Evolutionary conservation across 2,888 invertebrate genomes (phyloP), one percentile per base, ranked within the genome.

Genomic region (Drosophila borealis): DNA sequence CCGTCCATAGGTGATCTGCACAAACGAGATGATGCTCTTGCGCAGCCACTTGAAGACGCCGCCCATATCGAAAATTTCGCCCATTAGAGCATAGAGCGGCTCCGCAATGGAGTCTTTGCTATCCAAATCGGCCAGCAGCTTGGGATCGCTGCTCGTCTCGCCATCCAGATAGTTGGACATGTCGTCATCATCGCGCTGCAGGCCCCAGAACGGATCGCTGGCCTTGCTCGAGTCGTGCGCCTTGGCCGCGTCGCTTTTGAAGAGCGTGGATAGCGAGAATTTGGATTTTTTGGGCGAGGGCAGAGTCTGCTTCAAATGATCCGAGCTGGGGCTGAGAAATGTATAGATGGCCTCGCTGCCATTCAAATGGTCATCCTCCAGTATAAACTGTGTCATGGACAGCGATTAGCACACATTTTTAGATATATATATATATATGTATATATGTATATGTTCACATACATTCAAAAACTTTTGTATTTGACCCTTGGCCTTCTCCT

Each of bases 271-370:
- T 73, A 98, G 94, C 2, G 97, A 97, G 92, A 98, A 97, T 89
- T 96, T 95, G 10, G 96, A 95, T 92, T 97, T 97, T 93, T 97
- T 97, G 70, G 96, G 96, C 82, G 96, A 94, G 45, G 96, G 95
- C 45, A 95, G 94, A 61, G 94, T 93, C 82, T 96, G 96, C 91
- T 97, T 97, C 75, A 98, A 93, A 92, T 97, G 97, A 90, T 97
- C 97, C 0, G 97, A 97, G 91, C 97, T 97, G 4, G 97, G 97
- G 91, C 97, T 97, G n/a, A 98, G 94, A 93, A 98, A 98, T 70
- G 96, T 95, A 90, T 97, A 98, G 76, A 98, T 94, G 56, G 97
- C 96, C 93, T 98, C 98, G 90, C 97, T 96, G 93, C 97, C 96
- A 92, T 96, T 96, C 78, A 98, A 93, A 81, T 95, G 94, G 73